Conservation (phyloP, 1,140 invertebrate species). For the Lanistes nyassanus region DNA sequence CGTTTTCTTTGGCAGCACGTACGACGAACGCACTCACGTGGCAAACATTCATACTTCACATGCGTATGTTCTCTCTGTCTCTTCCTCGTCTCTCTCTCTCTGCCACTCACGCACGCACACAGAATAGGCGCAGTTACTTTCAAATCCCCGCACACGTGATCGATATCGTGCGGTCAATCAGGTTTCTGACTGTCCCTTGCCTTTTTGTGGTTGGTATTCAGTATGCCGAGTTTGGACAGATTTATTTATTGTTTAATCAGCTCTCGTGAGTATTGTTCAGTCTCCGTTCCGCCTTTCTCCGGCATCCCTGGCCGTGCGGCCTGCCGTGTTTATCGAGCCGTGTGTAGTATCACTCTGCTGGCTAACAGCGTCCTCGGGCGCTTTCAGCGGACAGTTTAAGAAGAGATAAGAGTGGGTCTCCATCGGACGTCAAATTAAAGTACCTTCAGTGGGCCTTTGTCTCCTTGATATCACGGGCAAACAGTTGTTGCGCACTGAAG, state of each 20-base stretch:
- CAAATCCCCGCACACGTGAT: background rate
- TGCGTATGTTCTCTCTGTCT: too few species aligned
- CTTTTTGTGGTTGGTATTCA: background rate
- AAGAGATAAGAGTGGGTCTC: background rate
- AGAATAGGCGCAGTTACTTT: too few species aligned
- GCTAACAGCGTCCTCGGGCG: conserved; percentile 1
- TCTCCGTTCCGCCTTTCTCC: background rate
- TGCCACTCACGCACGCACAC: too few species aligned
- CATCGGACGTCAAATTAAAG: conserved; percentile 4
- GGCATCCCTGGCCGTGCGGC: background rate
- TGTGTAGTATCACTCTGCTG: background rate
- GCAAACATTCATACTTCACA: too few species aligned
- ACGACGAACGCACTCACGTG: too few species aligned
- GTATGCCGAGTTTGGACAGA: background rate
- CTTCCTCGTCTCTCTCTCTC: too few species aligned
- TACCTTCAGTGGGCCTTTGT: background rate
- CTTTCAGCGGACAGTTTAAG: background rate
- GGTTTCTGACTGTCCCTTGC: background rate
- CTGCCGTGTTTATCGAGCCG: background rate
- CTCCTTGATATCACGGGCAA: background rate
- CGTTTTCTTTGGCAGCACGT: too few species aligned
- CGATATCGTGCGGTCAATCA: background rate
- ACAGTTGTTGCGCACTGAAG: conserved; percentile 6
- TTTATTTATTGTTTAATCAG: conserved; percentile 11
- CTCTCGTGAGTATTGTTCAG: conserved; percentile 1